Conservation (phyloP, 2,888 invertebrate genomes). For the Andrena hattorfiana region DNA sequence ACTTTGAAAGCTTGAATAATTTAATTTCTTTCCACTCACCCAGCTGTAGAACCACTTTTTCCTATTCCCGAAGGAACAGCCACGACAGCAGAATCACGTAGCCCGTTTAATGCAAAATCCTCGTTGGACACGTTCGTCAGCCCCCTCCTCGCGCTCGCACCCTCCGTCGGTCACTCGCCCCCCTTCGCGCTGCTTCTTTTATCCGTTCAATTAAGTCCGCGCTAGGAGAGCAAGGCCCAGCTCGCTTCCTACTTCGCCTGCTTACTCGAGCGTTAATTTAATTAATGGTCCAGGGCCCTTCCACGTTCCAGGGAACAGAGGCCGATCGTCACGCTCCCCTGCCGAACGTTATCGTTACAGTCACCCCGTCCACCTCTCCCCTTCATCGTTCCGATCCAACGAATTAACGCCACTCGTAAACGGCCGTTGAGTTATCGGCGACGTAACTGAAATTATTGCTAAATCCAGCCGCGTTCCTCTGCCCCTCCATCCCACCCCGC, state of each 20-base stretch:
- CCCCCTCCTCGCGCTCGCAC: constrained; percentile 42
- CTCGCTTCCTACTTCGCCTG: constrained; percentile 53
- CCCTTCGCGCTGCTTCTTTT: constrained; percentile 22
- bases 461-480: constrained; percentile 18
- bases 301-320: constrained; percentile 53
- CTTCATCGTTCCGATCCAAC: constrained; percentile 12
- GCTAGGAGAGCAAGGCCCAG: constrained; percentile 14
- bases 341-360: constrained; percentile 23
- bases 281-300: constrained; percentile 49
- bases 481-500: not conserved
- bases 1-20: too few relatives aligned
- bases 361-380: constrained; percentile 3
- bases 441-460: constrained; percentile 37
- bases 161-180: constrained; percentile 30
- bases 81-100: not conserved
- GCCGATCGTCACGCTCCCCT: constrained; percentile 32
- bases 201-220: constrained; percentile 35
- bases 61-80: not conserved
- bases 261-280: constrained; percentile 60
- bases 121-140: constrained; percentile 38
- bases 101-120: constrained; percentile 31
- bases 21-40: too few relatives aligned
- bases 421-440: constrained; percentile 33
- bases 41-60: not conserved
- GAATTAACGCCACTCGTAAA: constrained; percentile 41